phyloP scores from a whole-genome alignment of 2,113 vertebrate species.

The Notarius lentiginosus region DNA sequence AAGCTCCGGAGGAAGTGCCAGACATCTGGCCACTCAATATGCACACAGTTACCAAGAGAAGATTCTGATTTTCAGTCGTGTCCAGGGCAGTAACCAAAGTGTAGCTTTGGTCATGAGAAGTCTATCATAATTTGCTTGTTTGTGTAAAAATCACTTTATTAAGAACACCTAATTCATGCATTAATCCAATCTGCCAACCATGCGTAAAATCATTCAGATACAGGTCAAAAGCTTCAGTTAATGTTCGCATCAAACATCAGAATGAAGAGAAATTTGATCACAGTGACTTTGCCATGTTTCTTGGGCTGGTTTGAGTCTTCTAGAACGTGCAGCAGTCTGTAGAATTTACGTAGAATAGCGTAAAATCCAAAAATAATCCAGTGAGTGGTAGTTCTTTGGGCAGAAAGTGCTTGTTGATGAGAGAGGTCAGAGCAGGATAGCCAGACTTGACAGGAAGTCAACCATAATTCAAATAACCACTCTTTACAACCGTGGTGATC shows the following conservation, averaged over 20 bases:
- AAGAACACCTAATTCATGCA: neutral
- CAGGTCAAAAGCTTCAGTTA: neutral
- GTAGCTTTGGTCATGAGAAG: neutral
- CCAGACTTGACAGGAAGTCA: neutral
- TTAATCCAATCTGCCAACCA: neutral
- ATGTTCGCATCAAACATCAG: neutral
- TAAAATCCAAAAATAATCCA: neutral
- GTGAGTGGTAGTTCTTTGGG: neutral
- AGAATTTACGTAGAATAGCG: neutral
- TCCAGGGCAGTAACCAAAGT: neutral
- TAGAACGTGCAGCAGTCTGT: neutral
- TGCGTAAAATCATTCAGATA: neutral
- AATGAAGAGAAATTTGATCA: neutral
- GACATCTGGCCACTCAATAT: neutral
- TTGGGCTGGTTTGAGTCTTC: neutral
- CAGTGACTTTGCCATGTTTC: neutral
- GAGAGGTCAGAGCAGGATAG: neutral
- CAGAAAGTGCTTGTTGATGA: neutral
- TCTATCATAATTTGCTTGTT: neutral
- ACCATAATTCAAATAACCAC: neutral
- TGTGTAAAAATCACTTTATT: neutral
- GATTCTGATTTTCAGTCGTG: neutral
- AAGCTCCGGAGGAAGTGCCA: neutral
- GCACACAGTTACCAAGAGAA: neutral
- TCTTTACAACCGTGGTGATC: neutral